Percentiles rank a stretch among this genome's conserved stretches.
These are phyloP conservation scores for Trimorus sp. DNA, from an alignment of 2,888 invertebrate genomes.

Conservation along the genomic window DNA sequence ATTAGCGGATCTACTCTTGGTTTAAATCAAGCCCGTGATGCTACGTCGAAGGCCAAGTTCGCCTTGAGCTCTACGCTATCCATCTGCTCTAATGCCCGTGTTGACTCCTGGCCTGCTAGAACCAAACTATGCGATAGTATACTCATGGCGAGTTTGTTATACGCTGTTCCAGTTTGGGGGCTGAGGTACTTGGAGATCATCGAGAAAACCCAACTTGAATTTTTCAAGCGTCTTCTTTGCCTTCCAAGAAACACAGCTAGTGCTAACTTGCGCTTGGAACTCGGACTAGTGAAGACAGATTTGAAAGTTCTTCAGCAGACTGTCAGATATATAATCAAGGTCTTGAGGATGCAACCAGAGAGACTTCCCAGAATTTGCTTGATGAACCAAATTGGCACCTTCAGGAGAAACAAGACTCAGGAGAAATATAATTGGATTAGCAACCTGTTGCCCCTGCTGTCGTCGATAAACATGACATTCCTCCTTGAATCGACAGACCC, in stretches of 20 bases:
- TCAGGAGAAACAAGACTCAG: not conserved
- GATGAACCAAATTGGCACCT: not conserved
- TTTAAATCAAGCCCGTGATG: too few species aligned
- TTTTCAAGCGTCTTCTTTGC: not conserved
- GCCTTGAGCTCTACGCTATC: too few species aligned
- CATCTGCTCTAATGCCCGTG: too few species aligned
- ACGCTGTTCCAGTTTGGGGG: too few species aligned
- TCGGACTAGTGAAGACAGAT: not conserved
- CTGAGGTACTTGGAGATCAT: not conserved
- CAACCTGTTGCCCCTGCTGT: not conserved
- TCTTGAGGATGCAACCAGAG: not conserved
- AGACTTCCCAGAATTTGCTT: not conserved
- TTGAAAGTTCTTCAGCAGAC: not conserved
- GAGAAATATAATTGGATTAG: not conserved
- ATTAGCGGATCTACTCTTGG: too few species aligned
- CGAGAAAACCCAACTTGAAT: not conserved
- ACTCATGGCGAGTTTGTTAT: too few species aligned
- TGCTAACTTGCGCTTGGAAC: not conserved
- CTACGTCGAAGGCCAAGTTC: too few species aligned
- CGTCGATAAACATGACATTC: not conserved
- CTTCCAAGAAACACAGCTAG: not conserved
- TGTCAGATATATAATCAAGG: not conserved
- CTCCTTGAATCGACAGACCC: not conserved
- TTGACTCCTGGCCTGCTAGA: too few species aligned
- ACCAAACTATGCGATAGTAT: too few species aligned